A percentile compares a stretch with the other conserved stretches of the same genome.
These are phyloP conservation scores for Epinephelus fuscoguttatus DNA, from an alignment of 2,113 vertebrate genomes.

Conservation along the genomic window DNA sequence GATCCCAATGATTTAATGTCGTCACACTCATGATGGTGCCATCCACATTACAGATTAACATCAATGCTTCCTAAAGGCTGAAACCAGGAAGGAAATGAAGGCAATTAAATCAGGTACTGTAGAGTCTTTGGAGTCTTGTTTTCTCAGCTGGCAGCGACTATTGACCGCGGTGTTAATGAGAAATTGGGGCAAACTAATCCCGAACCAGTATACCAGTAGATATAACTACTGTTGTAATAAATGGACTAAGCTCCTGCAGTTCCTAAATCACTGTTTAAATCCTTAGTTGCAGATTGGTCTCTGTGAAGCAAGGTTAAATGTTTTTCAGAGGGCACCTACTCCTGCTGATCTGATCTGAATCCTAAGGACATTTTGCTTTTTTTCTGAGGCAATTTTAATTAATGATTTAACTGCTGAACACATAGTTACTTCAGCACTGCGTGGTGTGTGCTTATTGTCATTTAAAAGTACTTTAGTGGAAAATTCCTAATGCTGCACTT, in stretches of 20 bases:
- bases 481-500: neutral
- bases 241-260: neutral
- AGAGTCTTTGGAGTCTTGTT: neutral
- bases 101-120: slow-evolving; percentile 16
- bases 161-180: slow-evolving; percentile 15
- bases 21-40: neutral
- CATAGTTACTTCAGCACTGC: neutral
- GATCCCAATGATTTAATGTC: neutral
- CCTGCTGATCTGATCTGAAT: neutral
- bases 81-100: slow-evolving; percentile 29
- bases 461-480: neutral
- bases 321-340: neutral
- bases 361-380: neutral
- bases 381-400: neutral
- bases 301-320: neutral
- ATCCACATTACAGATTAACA: neutral
- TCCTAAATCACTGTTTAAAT: neutral
- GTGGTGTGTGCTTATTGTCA: neutral
- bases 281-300: neutral
- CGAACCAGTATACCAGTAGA: neutral
- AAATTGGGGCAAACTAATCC: slow-evolving; percentile 9
- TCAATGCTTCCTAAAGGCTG: slow-evolving; percentile 5
- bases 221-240: neutral
- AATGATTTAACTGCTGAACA: slow-evolving; percentile 9
- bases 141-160: slow-evolving; percentile 14